A percentile compares a stretch with the other conserved stretches of the same genome.
These are phyloP conservation scores for Rhegmatorhina hoffmannsi DNA, from an alignment of 2,113 vertebrate genomes.

Conservation along the genomic window DNA sequence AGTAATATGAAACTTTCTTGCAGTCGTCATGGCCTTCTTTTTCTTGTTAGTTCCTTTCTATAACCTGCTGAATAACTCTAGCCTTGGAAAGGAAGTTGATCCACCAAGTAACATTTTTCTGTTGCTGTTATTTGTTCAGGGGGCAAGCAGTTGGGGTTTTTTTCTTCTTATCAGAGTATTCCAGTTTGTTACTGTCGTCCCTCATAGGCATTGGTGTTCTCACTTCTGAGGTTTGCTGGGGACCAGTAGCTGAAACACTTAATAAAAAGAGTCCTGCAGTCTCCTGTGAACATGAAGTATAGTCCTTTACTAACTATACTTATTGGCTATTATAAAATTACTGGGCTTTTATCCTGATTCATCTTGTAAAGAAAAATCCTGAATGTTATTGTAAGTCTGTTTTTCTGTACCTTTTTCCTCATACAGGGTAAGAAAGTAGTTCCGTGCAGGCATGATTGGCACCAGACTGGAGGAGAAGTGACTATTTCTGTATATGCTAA, in stretches of 20 bases:
- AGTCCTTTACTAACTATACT: not conserved
- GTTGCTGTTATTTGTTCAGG: not conserved
- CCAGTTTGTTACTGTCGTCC: not conserved
- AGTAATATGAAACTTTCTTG: not conserved
- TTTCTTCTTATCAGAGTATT: not conserved
- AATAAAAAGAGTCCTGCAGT: not conserved
- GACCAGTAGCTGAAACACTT: not conserved
- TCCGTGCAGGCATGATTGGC: conserved; percentile 96
- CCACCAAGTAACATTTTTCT: not conserved
- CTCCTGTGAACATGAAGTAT: not conserved
- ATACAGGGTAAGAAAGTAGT: conserved; percentile 88
- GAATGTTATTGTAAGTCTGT: not conserved
- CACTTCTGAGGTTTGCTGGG: not conserved
- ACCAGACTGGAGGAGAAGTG: conserved; percentile 94
- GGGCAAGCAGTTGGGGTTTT: not conserved
- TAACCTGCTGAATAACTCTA: not conserved
- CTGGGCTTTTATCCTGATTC: not conserved
- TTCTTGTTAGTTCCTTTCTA: not conserved
- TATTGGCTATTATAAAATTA: not conserved
- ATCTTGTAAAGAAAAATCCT: not conserved
- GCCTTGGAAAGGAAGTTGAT: not conserved
- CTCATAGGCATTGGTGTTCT: not conserved
- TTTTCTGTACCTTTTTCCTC: not conserved
- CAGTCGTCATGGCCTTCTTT: not conserved
- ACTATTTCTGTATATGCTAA: conserved; percentile 96